phyloP scores from a whole-genome alignment of 23 tunicate genomes.

The Halocynthia aurantium region DNA sequence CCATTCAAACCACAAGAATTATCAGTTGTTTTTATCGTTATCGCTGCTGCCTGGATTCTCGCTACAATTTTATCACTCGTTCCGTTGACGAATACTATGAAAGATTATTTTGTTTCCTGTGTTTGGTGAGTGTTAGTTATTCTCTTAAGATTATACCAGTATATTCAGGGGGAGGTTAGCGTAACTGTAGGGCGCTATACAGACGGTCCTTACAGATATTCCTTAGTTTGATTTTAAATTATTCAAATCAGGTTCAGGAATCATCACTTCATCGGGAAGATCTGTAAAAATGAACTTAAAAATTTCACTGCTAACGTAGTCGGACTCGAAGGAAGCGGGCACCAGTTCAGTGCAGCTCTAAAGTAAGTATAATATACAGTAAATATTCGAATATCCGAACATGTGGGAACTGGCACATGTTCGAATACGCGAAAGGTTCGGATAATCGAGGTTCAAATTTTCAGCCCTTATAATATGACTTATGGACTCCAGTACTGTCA shows the following conservation, averaged over 20 bases:
- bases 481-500: no score
- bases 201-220: no score
- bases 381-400: no score
- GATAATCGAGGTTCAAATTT: no score
- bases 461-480: no score
- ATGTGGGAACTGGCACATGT: no score
- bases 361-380: no score
- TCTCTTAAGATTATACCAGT: no score
- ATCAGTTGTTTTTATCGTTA: neutral
- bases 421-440: no score
- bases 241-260: neutral
- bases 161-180: neutral
- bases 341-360: neutral
- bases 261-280: neutral
- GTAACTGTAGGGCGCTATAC: no score
- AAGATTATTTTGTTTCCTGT: constrained; percentile 49
- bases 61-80: constrained; percentile 25
- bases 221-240: neutral
- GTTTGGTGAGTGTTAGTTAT: constrained; percentile 41
- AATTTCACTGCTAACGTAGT: neutral
- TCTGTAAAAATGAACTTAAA: neutral
- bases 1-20: neutral
- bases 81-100: constrained; percentile 16
- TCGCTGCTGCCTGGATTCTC: constrained; percentile 21
- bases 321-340: neutral